Conservation (phyloP, 1,140 invertebrate genomes). For the Drosophila biarmipes region DNA sequence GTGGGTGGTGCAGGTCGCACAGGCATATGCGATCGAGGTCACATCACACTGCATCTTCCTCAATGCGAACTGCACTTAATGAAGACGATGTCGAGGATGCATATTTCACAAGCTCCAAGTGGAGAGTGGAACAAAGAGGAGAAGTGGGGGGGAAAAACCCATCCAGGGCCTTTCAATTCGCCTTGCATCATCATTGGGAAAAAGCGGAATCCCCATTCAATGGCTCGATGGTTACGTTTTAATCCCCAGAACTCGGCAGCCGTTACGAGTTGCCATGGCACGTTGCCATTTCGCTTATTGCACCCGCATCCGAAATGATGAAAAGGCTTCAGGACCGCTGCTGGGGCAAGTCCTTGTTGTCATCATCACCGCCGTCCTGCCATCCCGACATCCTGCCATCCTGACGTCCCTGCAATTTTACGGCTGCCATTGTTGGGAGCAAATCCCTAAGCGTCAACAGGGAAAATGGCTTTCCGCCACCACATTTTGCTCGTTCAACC, state of each 20-base stretch:
- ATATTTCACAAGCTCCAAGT: conserved; percentile 32
- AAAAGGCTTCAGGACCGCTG: conserved; percentile 31
- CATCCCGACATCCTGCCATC: conserved; percentile 9
- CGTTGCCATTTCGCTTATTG: conserved; percentile 66
- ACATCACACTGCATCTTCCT: conserved; percentile 32
- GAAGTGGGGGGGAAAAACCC: neutral
- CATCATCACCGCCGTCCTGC: conserved; percentile 6
- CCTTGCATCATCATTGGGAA: conserved; percentile 15
- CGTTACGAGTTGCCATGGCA: conserved; percentile 61
- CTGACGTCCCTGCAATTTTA: conserved; percentile 55
- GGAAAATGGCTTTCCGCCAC: conserved; percentile 69
- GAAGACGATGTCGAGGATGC: conserved; percentile 63
- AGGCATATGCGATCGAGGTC: conserved; percentile 50
- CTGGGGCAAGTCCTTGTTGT: neutral
- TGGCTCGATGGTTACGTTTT: conserved; percentile 42
- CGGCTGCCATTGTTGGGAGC: conserved; percentile 50
- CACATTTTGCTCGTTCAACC: conserved; percentile 35
- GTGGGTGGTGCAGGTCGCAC: neutral
- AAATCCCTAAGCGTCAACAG: conserved; percentile 67
- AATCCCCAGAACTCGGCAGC: conserved; percentile 45
- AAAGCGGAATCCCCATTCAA: conserved; percentile 9
- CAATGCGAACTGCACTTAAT: conserved; percentile 58
- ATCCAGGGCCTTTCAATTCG: conserved; percentile 59
- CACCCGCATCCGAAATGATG: conserved; percentile 48
- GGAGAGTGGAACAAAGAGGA: neutral